These are phyloP conservation scores for Microplitis deprimator DNA, from an alignment of 2,888 invertebrate species.

Conservation along the genomic window DNA sequence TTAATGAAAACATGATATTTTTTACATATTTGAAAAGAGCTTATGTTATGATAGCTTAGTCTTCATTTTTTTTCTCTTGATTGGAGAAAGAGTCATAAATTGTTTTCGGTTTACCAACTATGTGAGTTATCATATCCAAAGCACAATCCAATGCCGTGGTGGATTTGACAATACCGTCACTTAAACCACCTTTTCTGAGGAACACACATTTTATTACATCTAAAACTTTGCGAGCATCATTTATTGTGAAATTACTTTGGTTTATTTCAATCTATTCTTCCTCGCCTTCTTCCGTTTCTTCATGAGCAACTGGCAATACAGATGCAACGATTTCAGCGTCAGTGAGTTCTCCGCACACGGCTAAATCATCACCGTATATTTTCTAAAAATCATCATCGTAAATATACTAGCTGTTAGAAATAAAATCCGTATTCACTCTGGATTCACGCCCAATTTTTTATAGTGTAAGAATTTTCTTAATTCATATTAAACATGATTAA, in stretches of 20 bases:
- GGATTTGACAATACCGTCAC: slow-evolving; percentile 15
- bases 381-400: no score
- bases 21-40: no score
- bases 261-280: background rate
- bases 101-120: background rate
- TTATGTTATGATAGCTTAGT: background rate
- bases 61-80: background rate
- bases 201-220: slow-evolving; percentile 16
- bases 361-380: no score
- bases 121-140: slow-evolving; percentile 13
- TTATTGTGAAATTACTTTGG: background rate
- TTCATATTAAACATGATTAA: no score
- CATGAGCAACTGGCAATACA: slow-evolving; percentile 20
- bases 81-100: background rate
- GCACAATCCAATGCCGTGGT: slow-evolving; percentile 34
- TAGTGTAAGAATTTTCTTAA: no score
- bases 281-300: slow-evolving; percentile 17
- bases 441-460: no score
- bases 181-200: slow-evolving; percentile 11
- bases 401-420: no score
- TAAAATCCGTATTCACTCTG: no score
- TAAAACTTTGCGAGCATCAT: background rate
- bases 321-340: slow-evolving; percentile 3
- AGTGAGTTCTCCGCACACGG: no score
- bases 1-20: no score